Evolutionary conservation across 2,797 vertebrate species (phyloP), one percentile per base, ranked within the genome.

Genomic region (Sebastes taczanowskii): DNA sequence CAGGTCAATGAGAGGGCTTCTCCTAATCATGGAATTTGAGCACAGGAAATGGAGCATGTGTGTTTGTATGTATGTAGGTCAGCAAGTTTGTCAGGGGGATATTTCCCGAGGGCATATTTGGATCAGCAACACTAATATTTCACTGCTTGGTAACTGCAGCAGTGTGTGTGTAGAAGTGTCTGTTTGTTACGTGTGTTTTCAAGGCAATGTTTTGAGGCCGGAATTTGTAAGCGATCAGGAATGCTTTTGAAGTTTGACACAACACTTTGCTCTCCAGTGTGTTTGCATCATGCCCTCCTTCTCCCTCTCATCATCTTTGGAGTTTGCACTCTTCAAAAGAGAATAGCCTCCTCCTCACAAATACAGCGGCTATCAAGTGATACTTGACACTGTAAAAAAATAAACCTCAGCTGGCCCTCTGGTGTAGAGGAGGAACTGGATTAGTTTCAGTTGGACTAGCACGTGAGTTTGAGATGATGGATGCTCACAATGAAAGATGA

Each of bases 171-270:
- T 52, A 52, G 8, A 52, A 52, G 49, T 52, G 35, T 61, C 6
- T 64, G 64, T 63, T 16, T 69, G 42, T 60, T 78, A 49, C 27
- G 23, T 82, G 71, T 88, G 73, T 83, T 86, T 80, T 75, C n/a
- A 9, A 22, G 62, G 58, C 25, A 34, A 77, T 74, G 81, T 83
- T 90, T 85, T 56, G 42, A 80, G 67, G 83, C 76, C 79, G 86
- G 87, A 79, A 32, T 83, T 86, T 87, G 88, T 94, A 82, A 94
- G 87, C n/a, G 46, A 79, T 78, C 74, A 87, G 93, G 95, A 95
- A 96, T 96, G 91, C 87, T 63, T 96, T 94, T 95, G 95, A 95
- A 95, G 94, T 91, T 53, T 74, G 66, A 86, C 83, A 88, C 85
- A 91, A 84, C 86, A 74, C 82, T 80, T 85, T 73, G 80, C 77